Conservation (phyloP, 1,140 invertebrate species). For the Ruditapes philippinarum region DNA sequence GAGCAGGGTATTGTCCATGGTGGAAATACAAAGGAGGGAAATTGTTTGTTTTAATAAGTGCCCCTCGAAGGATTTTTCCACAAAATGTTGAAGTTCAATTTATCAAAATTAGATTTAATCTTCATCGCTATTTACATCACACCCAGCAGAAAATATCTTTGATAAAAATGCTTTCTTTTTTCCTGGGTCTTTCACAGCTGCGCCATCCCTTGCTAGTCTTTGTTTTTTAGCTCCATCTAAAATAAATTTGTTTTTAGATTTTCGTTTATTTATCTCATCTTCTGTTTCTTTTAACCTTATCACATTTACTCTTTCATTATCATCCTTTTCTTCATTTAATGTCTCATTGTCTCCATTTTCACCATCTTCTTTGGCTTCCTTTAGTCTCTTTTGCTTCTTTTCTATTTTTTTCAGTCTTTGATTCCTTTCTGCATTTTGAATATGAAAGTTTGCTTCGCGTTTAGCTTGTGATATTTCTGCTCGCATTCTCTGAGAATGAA, state of each 20-base stretch:
- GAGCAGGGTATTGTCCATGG: no score
- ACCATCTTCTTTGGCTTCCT: conserved; percentile 43
- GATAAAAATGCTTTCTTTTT: conserved; percentile 75
- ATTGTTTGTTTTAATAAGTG: no score
- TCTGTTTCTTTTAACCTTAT: conserved; percentile 80
- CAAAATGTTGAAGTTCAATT: no score
- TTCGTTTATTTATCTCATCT: conserved; percentile 78
- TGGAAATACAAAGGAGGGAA: no score
- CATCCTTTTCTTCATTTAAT: conserved; percentile 28
- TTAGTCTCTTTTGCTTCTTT: conserved; percentile 63
- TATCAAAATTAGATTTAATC: neutral
- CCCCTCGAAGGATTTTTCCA: no score
- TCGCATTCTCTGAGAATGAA: conserved; percentile 94
- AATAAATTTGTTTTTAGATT: conserved; percentile 8
- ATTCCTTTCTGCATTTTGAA: conserved; percentile 93
- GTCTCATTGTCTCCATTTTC: conserved; percentile 65
- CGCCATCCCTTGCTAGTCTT: conserved; percentile 48
- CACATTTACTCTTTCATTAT: conserved; percentile 64
- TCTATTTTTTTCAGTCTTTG: conserved; percentile 89
- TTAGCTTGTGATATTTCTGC: conserved; percentile 97
- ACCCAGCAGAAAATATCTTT: conserved; percentile 75
- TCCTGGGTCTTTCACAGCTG: conserved; percentile 54
- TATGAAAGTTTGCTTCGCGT: conserved; percentile 94
- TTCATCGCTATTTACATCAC: conserved; percentile 25
- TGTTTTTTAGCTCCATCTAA: conserved; percentile 14